phyloP scores from a whole-genome alignment of 2,797 vertebrate genomes.

The Cygnus olor region DNA sequence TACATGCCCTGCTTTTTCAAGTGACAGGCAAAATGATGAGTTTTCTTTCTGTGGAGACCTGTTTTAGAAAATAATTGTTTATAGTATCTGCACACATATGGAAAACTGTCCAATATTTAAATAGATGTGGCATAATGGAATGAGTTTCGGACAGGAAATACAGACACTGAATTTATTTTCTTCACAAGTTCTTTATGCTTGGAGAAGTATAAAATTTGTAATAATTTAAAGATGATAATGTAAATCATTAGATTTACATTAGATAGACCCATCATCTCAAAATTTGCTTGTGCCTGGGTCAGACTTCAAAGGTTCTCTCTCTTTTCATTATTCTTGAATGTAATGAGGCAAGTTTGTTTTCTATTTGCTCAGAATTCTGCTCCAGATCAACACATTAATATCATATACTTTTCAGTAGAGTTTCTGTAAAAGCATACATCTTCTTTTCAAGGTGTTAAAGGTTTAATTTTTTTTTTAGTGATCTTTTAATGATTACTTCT shows the following conservation, averaged over 20 bases:
- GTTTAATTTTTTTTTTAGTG: neutral
- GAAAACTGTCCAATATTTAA: neutral
- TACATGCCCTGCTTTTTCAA: neutral
- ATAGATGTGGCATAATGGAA: neutral
- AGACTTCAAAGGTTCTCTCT: neutral
- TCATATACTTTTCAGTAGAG: neutral
- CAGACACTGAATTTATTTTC: neutral
- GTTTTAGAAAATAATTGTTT: neutral
- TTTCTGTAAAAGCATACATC: neutral
- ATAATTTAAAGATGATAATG: neutral
- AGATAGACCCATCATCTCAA: neutral
- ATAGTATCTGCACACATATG: neutral
- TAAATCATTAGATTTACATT: neutral
- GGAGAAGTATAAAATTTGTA: neutral
- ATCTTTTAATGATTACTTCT: neutral
- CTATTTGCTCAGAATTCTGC: neutral
- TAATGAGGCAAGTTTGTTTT: neutral
- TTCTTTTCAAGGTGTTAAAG: neutral
- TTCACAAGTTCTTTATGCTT: neutral
- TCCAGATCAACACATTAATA: neutral
- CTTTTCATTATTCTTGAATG: neutral
- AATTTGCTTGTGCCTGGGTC: neutral
- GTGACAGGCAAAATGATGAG: neutral
- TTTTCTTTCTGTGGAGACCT: neutral
- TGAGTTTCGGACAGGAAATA: neutral